Base-by-base conservation (phyloP, 2,113 vertebrate genomes). In the Orcinus orca region DNA sequence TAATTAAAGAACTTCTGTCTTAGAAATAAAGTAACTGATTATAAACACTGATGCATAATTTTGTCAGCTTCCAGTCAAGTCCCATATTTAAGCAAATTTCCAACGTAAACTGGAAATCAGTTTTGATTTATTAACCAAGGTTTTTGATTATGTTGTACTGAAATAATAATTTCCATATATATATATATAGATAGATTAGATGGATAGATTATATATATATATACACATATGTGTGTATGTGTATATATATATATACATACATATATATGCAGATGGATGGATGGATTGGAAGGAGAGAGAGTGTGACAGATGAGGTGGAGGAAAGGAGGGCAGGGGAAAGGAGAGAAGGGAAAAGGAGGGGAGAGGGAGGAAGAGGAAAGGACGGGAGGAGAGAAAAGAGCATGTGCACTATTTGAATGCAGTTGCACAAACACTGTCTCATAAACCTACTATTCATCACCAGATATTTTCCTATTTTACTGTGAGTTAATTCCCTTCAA, bases 181-280 rank as follows among this genome's bases (percentile, higher is more conserved):
- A 81, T 18, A 83, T 41, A 41, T 5, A 41, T 41, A 41, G 41
- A 41, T 60, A 84, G 5, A 74, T 84, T 31, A 63, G 29, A 85
- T 70, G 18, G 14, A 29, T 95, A 71, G 8, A 62, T 71, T 8
- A 53, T 53, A 11, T 3, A 33, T 9, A n/a, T 14, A 47, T 62
- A 36, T 1, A 73, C 25, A 23, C 5, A 60, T 62, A 31, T 18
- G 0, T 6, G 0, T 20, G 17, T n/a, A 0, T 73, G 1, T 71
- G 3, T 41, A 5, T 31, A 23, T 50, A 36, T 15, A 67, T 47
- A 20, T 8, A 84, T 65, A 47, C 3, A 60, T 86, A 44, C 3
- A 25, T 38, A 44, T 13, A 33, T 58, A 5, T 83, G 38, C 11
- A 76, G 50, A 70, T n/a, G 31, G 12, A 50, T 36, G 8, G 26